Evolutionary conservation across 2,888 invertebrate genomes (phyloP), one percentile per base, ranked within the genome.

Genomic region (Drosophila aldrichi): DNA sequence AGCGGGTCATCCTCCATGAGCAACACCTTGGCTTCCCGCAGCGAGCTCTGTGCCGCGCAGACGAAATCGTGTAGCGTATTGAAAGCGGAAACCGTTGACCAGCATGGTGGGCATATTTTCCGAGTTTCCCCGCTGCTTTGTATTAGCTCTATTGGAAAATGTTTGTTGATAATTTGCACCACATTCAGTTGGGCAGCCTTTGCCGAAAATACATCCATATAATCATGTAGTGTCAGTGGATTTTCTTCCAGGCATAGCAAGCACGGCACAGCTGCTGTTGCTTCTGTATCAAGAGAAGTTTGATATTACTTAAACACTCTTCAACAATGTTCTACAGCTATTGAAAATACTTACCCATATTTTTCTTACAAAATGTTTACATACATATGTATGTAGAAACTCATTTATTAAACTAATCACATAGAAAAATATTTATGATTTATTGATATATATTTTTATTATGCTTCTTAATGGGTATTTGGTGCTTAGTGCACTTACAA

Each of bases 11-110:
- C 90, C 25, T 90, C 87, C 77, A 89, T 81, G 8, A 66, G 58
- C 54, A 74, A 12, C 66, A 70, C 78, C 69, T 79, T 86, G 0
- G 79, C 78, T 48, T 86, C 88, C n/a, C 71, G 72, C 60, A 83
- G 34, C 1, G 86, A 86, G 25, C 20, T 78, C 32, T 88, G 88
- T 1, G 88, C 68, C 0, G 82, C 77, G 18, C 66, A 68, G 2
- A 87, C 88, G 22, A 90, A 87, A 34, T 90, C 86, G 65, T 91
- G 84, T 2, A 91, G 77, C 32, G 82, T 70, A 57, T 91, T 85
- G 49, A 91, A 91, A 14, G 82, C 81, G 20, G 79, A 81, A 4
- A 91, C 70, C 0, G 79, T 82, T 51, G 85, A 85, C 91, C 91
- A 91, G 63, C 91, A 91, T 4, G 74, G 63, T 3, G 78, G 59